phyloP scores from a whole-genome alignment of 2,113 vertebrate species.

The Brachypodius melanocephalos region DNA sequence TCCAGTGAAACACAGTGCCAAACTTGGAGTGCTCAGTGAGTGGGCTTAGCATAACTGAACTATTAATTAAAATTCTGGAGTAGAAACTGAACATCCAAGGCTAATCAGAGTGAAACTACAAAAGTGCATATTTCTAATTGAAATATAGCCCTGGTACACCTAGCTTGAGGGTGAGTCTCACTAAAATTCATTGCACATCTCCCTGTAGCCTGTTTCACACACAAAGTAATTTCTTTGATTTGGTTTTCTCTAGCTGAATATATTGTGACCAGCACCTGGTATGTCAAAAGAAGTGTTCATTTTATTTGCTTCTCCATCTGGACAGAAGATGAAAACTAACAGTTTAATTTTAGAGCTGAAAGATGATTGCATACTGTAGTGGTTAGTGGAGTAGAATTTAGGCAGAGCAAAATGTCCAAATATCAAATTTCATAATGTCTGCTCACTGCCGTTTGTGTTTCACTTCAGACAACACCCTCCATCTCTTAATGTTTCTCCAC shows the following conservation, averaged over 20 bases:
- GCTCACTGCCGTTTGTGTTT: neutral
- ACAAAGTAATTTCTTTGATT: neutral
- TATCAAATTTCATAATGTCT: neutral
- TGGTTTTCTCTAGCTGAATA: neutral
- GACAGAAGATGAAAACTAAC: neutral
- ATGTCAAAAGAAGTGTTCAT: neutral
- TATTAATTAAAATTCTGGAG: neutral
- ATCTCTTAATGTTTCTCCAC: neutral
- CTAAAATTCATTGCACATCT: neutral
- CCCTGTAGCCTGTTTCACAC: neutral
- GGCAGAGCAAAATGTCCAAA: neutral
- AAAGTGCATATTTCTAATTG: neutral
- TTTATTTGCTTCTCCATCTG: neutral
- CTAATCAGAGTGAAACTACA: neutral
- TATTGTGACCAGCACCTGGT: neutral
- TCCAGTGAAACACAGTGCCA: neutral
- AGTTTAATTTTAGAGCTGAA: constrained; percentile 9
- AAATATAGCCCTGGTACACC: neutral
- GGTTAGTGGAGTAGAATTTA: neutral
- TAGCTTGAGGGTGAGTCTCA: neutral
- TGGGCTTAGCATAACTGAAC: neutral
- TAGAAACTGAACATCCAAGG: neutral
- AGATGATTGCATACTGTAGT: neutral
- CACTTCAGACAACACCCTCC: neutral
- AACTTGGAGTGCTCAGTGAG: neutral